Percentiles rank a stretch among this genome's conserved stretches.
Conservation (phyloP, 2,113 vertebrate genomes). For the Galeopterus variegatus region DNA sequence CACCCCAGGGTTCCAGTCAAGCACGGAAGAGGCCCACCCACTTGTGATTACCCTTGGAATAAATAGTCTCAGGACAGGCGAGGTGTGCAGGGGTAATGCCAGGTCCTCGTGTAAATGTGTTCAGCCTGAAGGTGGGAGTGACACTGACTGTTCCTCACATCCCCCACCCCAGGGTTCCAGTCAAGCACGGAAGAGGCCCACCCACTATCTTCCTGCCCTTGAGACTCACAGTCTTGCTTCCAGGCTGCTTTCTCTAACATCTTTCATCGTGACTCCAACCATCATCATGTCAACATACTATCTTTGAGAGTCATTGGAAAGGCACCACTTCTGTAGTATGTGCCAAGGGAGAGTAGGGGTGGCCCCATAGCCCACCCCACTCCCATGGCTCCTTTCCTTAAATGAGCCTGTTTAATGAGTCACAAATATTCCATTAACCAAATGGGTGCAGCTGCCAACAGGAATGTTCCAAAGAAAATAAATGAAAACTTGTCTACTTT, state of each 20-base stretch:
- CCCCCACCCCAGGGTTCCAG: neutral
- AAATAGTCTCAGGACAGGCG: neutral
- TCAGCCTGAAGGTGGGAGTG: neutral
- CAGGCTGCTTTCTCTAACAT: neutral
- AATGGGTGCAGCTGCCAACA: slow-evolving; percentile 69
- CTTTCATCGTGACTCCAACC: neutral
- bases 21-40: neutral
- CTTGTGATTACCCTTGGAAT: neutral
- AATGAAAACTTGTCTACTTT: slow-evolving; percentile 79
- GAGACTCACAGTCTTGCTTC: neutral
- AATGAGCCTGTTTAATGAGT: slow-evolving; percentile 75
- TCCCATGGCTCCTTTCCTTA: slow-evolving; percentile 60
- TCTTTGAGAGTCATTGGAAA: slow-evolving; percentile 30
- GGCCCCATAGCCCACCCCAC: neutral
- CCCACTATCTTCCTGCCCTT: neutral
- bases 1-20: neutral
- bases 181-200: neutral
- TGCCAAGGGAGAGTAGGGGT: slow-evolving; percentile 1
- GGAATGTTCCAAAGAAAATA: slow-evolving; percentile 81
- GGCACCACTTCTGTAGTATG: neutral
- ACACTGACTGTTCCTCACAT: neutral
- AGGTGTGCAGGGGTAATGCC: neutral
- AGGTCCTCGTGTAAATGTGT: neutral
- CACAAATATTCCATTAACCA: slow-evolving; percentile 83
- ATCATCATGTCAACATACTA: neutral